Evolutionary conservation across 1,140 invertebrate species (phyloP), one percentile per base, ranked within the genome.

Genomic region (Sycophaga agraensis): DNA sequence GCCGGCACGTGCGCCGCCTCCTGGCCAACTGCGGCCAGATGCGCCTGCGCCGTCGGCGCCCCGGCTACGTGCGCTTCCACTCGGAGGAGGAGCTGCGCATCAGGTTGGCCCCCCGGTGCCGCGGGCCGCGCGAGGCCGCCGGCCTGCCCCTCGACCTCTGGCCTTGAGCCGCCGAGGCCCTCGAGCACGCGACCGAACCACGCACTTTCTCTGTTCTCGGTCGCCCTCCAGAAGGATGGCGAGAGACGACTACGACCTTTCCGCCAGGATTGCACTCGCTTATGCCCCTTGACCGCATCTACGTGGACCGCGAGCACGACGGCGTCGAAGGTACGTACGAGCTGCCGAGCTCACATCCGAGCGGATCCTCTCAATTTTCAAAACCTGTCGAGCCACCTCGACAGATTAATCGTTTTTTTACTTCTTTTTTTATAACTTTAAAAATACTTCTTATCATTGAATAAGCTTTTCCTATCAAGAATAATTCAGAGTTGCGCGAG

Each of bases 181-280:
- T 31, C 28, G 28, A n/a, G 28, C 28, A 31, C 11, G 11, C 4
- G 28, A 6, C 28, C 5, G 28, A 31, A 31, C 43, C 12, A n/a
- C n/a, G n/a, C n/a, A n/a, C 14, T 43, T 31, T 59, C 16, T 59
- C 21, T 46, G 49, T 54, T 60, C 37, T 43, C 37, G 49, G 49
- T 35, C n/a, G 17, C 0, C 17, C 12, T 39, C 11, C 73, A 92
- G 91, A 84, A 86, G 89, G 87, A 65, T 94, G 90, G 91, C 90
- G 87, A 60, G 83, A 84, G 81, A 86, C 84, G 68, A 87, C 84
- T 76, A 83, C 79, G 84, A 92, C 88, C 75, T 95, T 90, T 83
- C 94, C 91, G 51, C 91, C 87, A 72, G 94, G 93, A 66, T 89
- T 97, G 84, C 93, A 95, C 84, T 97, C 93, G 85, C 88, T 97